Evolutionary conservation across 2,888 invertebrate genomes (phyloP), one percentile per base, ranked within the genome.

Genomic region (Hyalella azteca): DNA sequence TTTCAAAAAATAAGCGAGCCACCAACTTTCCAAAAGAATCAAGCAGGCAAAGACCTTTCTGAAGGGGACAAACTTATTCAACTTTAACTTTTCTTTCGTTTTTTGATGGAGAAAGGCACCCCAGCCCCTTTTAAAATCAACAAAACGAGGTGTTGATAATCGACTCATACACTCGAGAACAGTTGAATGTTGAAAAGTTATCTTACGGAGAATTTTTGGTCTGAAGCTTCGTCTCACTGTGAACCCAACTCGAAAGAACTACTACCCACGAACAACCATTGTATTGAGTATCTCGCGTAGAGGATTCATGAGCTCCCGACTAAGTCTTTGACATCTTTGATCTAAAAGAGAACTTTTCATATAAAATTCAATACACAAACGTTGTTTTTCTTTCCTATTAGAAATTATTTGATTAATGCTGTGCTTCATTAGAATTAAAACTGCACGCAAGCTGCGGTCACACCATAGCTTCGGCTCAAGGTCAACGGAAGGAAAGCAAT

Each of bases 341-440:
- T 29, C 66, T 36, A 66, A 36, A 66, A 39, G 66, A 66, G 66
- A 66, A 66, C 66, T 36, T 66, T 66, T 66, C 66, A 1, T 66
- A 66, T 66, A 66, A 66, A 66, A 66, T 54, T 66, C 66, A 66
- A 66, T 66, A 66, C 66, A 36, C 32, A n/a, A 13, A 59, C 59
- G 32, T 32, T 1, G 59, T 26, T 59, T 5, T 5, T 59, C 0
- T 59, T 59, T 45, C n/a, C n/a, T n/a, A n/a, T n/a, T n/a, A n/a
- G n/a, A n/a, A n/a, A n/a, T n/a, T n/a, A n/a, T n/a, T n/a, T n/a
- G n/a, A n/a, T n/a, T n/a, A n/a, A n/a, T n/a, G n/a, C n/a, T n/a
- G n/a, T n/a, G n/a, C n/a, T n/a, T n/a, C n/a, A n/a, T n/a, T n/a
- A n/a, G n/a, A n/a, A n/a, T n/a, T n/a, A n/a, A n/a, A n/a, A n/a